Percentiles rank a stretch among this genome's conserved stretches.
phyloP scores from a whole-genome alignment of 2,797 vertebrate species.

The Myiotriccus ornatus region DNA sequence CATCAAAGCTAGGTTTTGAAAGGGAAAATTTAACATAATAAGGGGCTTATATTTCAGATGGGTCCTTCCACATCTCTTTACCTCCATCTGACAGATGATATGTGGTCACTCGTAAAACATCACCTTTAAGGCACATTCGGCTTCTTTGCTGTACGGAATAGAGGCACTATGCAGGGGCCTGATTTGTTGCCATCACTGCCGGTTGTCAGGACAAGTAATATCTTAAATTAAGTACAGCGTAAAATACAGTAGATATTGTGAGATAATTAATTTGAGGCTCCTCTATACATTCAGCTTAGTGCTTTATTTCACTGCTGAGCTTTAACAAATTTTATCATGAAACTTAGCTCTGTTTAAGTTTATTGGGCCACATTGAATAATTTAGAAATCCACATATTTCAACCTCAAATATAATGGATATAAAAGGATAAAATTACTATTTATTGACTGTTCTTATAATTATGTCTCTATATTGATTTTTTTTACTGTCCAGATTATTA shows the following conservation, averaged over 20 bases:
- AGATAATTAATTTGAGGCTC: background rate
- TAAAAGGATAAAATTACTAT: background rate
- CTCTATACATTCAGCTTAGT: background rate
- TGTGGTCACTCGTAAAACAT: background rate
- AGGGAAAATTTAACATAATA: background rate
- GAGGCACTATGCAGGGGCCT: background rate
- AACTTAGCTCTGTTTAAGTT: background rate
- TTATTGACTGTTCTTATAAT: background rate
- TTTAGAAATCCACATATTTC: background rate
- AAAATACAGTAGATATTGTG: background rate
- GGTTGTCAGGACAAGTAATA: background rate
- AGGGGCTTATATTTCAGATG: background rate
- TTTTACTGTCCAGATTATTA: background rate
- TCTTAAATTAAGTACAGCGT: background rate
- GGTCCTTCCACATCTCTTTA: background rate
- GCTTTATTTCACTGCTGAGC: background rate
- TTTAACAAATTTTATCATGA: background rate
- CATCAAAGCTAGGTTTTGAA: background rate
- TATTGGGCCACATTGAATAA: background rate
- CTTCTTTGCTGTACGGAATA: background rate
- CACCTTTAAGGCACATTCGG: background rate
- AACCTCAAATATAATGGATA: background rate
- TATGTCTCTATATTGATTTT: background rate
- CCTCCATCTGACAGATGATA: background rate
- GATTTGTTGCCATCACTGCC: background rate